Evolutionary conservation across 2,888 invertebrate genomes (phyloP).

Genomic region (Orchesella flavescens): DNA sequence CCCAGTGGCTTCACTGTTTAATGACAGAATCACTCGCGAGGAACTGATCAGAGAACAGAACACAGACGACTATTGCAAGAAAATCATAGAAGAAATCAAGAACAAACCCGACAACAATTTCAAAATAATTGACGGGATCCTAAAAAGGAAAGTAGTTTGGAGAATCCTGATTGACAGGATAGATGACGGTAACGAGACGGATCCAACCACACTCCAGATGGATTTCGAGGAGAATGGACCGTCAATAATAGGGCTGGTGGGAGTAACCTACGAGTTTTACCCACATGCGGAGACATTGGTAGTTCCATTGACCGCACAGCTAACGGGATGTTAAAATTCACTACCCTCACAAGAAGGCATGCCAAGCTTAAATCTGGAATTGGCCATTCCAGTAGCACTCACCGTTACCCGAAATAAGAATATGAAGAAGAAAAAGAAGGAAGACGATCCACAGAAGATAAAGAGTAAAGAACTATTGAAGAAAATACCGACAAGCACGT

Average conservation of each 20-base stretch:
- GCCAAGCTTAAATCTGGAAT: not conserved
- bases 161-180: too few relatives aligned
- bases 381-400: not conserved
- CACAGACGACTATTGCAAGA: not conserved
- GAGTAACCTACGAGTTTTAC: not conserved
- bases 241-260: too few relatives aligned
- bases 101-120: conserved; percentile 33
- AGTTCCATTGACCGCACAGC: not conserved
- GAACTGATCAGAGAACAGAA: not conserved
- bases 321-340: not conserved
- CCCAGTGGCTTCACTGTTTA: not conserved
- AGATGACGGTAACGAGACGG: too few relatives aligned
- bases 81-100: conserved; percentile 22
- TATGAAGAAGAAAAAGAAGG: not conserved
- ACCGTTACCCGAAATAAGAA: too few relatives aligned
- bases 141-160: not conserved
- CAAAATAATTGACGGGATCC: conserved; percentile 10
- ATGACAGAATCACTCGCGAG: not conserved
- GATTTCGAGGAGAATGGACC: too few relatives aligned
- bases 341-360: not conserved
- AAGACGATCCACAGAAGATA: not conserved
- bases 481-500: not conserved
- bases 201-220: too few relatives aligned
- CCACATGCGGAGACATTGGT: not conserved
- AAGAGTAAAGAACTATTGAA: not conserved